Evolutionary conservation across 2,888 invertebrate species (phyloP), one percentile per base, ranked within the genome.

Genomic region (Euplexia lucipara): DNA sequence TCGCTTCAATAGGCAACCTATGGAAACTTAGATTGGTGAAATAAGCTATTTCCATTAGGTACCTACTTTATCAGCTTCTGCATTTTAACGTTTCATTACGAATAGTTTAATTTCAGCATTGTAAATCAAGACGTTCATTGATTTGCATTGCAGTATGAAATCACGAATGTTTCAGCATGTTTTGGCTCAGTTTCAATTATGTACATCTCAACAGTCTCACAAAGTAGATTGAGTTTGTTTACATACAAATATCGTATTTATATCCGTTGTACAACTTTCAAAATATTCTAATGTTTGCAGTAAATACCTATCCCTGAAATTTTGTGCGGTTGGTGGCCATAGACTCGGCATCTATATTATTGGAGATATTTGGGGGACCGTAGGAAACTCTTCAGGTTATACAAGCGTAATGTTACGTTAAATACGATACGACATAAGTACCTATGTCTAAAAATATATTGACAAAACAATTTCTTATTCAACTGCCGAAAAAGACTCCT

Each of bases 101-200:
- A 57, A 52, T 56, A 44, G 60, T 76, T 54, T 49, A 60, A 60
- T 75, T 70, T 60, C 12, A 71, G 49, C 35, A 8, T 45, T 37
- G 51, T 72, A 58, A 74, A 78, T 59, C 52, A 67, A 62, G 47
- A 49, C 18, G 54, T 57, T 22, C 34, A 70, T 64, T 48, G 61
- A 78, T 69, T 62, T 52, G 59, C 34, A 30, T 57, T 62, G 26
- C 51, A 34, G 49, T 56, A 61, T 59, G 61, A 65, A 73, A 68
- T 57, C 47, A 49, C 39, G 60, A 73, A 37, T 49, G 57, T 51
- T 59, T 48, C 8, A 44, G 42, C 45, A 57, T 56, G 34, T 39
- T 18, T 59, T 64, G 79, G 79, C 79, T 75, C 75, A 8, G 69
- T 51, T 74, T 78, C 75, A 78, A 78, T 74, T 52, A 51, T 60